A percentile compares a stretch with the other conserved stretches of the same genome.
These are phyloP conservation scores for Cinclus mexicanus DNA, from an alignment of 2,113 vertebrate species.

Conservation along the genomic window DNA sequence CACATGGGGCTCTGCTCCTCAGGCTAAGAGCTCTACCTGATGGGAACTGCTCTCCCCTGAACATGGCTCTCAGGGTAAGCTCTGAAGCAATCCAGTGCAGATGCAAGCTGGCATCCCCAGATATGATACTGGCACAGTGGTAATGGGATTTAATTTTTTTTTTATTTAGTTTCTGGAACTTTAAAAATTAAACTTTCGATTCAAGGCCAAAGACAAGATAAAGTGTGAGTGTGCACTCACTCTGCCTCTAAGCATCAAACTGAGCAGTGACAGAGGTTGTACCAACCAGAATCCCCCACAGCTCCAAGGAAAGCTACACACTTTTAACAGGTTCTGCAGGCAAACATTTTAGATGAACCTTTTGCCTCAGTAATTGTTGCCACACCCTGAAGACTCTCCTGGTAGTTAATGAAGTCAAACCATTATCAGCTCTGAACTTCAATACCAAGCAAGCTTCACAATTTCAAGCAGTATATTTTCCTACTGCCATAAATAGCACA, in stretches of 20 bases:
- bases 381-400: not conserved
- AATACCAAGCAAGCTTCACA: not conserved
- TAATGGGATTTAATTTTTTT: not conserved
- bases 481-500: accelerated
- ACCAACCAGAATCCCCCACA: not conserved
- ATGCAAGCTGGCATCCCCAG: not conserved
- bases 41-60: not conserved
- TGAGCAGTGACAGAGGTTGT: not conserved
- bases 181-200: not conserved
- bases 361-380: not conserved
- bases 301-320: not conserved
- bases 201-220: not conserved
- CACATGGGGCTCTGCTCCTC: not conserved
- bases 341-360: not conserved
- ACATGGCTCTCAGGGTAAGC: not conserved
- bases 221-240: not conserved
- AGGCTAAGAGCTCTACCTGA: not conserved
- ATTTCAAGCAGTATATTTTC: not conserved
- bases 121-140: accelerated
- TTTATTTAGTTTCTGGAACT: not conserved
- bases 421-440: accelerated
- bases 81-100: not conserved
- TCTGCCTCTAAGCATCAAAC: not conserved
- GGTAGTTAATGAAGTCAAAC: not conserved
- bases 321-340: not conserved